Base-by-base conservation (phyloP, 2,888 invertebrate species). In the Eulithis prunata region DNA sequence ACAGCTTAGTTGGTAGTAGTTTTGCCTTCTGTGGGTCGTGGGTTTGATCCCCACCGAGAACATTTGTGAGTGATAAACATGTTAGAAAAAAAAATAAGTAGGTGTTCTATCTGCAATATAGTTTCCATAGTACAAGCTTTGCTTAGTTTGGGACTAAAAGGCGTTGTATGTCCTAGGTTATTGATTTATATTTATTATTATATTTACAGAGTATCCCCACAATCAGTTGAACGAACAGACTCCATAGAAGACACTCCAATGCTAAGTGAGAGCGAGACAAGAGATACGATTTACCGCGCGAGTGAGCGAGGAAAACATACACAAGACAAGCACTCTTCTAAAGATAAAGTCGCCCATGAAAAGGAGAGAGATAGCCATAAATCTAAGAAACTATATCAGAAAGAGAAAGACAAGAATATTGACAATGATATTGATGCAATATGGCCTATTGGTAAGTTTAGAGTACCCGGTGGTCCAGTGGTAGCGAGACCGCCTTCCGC, bases 191-290 rank as follows among this genome's bases (percentile, higher is more conserved):
- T 46, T n/a, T 46, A 46, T 46, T 6, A 47, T 47, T 4, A 13
- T 14, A 32, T 14, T 62, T 52, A 4, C 28, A 57, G 63, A n/a
- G 10, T 10, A 4, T 43, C 51, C 12, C 52, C 28, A n/a, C 54
- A 49, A 14, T 70, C 63, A 0, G 68, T 46, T 3, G 68, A 66
- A 12, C 32, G 21, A 10, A 51, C 13, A 8, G 57, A 62, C 0
- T 68, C 64, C 0, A 47, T 69, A 13, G 80, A 80, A 45, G 79
- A 78, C 49, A n/a, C 68, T 38, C 74, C 78, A 2, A 72, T 77
- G 75, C 36, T 65, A 57, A 68, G 66, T 53, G 74, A 68, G 47
- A 28, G 47, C 21, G 71, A 58, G 11, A 21, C 52, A 0, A 52
- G 45, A 45, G 12, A 56, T 28, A 13, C 1, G 3, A 46, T 4